Conservation (phyloP, 92 coral and sea anemone genomes). For the Parazoanthus darwini region DNA sequence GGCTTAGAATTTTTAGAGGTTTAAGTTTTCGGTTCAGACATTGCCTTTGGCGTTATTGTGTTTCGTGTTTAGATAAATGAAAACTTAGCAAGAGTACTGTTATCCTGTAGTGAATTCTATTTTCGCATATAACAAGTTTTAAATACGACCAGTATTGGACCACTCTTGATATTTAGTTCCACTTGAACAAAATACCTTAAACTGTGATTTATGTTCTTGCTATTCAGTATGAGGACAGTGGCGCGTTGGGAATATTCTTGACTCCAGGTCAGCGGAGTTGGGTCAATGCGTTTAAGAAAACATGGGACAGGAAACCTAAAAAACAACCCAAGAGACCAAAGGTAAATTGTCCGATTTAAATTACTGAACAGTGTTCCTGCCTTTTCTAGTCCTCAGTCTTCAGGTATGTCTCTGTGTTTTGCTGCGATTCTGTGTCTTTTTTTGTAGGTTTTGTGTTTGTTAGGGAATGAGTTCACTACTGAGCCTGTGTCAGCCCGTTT, state of each 20-base stretch:
- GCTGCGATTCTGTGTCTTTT: background rate
- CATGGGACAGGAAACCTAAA: constrained; percentile 89
- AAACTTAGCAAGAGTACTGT: too few relatives aligned
- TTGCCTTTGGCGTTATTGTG: too few relatives aligned
- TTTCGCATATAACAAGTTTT: too few relatives aligned
- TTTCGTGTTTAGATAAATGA: too few relatives aligned
- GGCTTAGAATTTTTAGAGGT: too few relatives aligned
- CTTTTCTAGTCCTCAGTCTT: background rate
- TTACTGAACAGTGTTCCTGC: background rate
- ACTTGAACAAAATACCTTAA: background rate
- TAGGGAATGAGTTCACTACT: too few relatives aligned
- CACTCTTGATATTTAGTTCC: too few relatives aligned
- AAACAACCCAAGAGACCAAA: constrained; percentile 91
- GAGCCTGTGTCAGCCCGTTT: too few relatives aligned
- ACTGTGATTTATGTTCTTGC: background rate
- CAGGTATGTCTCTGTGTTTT: background rate
- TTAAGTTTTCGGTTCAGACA: too few relatives aligned
- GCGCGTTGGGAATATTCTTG: constrained; percentile 90
- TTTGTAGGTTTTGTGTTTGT: background rate
- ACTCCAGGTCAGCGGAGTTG: constrained; percentile 96
- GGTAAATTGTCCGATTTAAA: constrained; percentile 42
- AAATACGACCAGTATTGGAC: too few relatives aligned
- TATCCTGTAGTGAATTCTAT: too few relatives aligned
- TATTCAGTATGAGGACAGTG: constrained; percentile 92
- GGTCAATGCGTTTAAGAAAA: constrained; percentile 94